Evolutionary conservation across 2,888 invertebrate species (phyloP).

Genomic region (Caenorhabditis doughertyi): DNA sequence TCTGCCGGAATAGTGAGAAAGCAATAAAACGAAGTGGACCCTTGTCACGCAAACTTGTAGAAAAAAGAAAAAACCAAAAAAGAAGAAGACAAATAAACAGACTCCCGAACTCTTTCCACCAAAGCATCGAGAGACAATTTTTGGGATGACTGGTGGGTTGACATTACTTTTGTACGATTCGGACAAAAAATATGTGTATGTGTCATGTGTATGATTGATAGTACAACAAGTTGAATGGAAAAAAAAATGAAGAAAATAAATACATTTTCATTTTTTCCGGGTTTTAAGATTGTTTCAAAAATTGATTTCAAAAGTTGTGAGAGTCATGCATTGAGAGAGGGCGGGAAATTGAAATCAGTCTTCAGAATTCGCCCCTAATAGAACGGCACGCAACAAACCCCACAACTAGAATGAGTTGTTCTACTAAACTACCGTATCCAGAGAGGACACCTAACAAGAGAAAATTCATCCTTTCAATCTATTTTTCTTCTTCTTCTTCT

Average conservation of each 20-base stretch:
- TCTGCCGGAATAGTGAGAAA: slow-evolving; percentile 34
- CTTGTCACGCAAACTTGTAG: slow-evolving; percentile 60
- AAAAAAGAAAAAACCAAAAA: slow-evolving; percentile 17
- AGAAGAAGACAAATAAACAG: slow-evolving; percentile 55
- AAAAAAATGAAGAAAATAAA: not conserved
- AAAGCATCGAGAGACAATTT: slow-evolving; percentile 7
- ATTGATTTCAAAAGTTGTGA: too few relatives aligned
- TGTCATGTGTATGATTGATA: slow-evolving; percentile 28
- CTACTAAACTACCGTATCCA: not conserved
- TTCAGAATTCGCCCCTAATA: too few relatives aligned
- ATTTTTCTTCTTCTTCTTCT: not conserved
- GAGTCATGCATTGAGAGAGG: too few relatives aligned
- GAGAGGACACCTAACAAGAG: not conserved
- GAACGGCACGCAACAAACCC: not conserved
- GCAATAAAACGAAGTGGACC: slow-evolving; percentile 55
- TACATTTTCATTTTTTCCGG: slow-evolving; percentile 3
- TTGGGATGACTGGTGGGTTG: slow-evolving; percentile 30
- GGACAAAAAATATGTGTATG: slow-evolving; percentile 11
- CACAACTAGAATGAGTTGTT: not conserved
- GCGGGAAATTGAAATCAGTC: too few relatives aligned
- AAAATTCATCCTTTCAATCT: slow-evolving; percentile 1
- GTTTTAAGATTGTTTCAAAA: not conserved
- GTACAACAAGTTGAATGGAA: slow-evolving; percentile 28
- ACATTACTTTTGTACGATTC: slow-evolving; percentile 48
- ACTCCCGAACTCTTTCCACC: slow-evolving; percentile 11